These are phyloP conservation scores for Busseola fusca DNA, from an alignment of 2,888 invertebrate species.

Conservation along the genomic window DNA sequence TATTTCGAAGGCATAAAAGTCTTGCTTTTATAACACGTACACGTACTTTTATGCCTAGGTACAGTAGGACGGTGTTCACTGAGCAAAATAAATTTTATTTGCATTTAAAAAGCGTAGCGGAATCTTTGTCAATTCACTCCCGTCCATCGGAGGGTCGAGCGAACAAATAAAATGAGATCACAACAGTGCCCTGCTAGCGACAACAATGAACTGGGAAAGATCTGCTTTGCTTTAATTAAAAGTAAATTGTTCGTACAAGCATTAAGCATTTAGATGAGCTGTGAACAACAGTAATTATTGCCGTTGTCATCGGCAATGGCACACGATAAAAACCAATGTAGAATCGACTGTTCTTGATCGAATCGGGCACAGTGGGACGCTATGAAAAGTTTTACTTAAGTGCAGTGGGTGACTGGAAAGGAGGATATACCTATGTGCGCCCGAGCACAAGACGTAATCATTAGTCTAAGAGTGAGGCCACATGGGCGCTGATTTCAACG, in stretches of 20 bases:
- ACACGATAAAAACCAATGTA: constrained; percentile 45
- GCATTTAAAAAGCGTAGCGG: constrained; percentile 68
- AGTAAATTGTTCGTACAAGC: constrained; percentile 75
- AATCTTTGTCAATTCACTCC: constrained; percentile 71
- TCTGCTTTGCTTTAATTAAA: constrained; percentile 79
- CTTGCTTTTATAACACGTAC: constrained; percentile 36
- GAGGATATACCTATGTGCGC: constrained; percentile 19
- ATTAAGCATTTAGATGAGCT: constrained; percentile 61
- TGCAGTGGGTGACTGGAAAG: constrained; percentile 28
- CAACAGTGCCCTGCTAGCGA: constrained; percentile 64
- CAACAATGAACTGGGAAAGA: constrained; percentile 74
- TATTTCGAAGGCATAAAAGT: constrained; percentile 48
- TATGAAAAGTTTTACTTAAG: constrained; percentile 28
- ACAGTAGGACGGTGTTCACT: constrained; percentile 58
- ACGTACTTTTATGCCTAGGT: constrained; percentile 36
- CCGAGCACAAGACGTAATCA: constrained; percentile 25
- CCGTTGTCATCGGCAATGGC: constrained; percentile 56
- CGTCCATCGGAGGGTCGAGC: constrained; percentile 68
- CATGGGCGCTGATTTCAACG: not conserved
- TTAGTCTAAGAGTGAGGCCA: not conserved
- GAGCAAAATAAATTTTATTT: constrained; percentile 70
- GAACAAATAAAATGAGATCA: constrained; percentile 76
- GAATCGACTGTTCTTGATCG: constrained; percentile 32
- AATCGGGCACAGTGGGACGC: constrained; percentile 37
- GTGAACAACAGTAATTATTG: constrained; percentile 61